Conservation (phyloP, 2,797 vertebrate genomes). For the Poecilia wingei region DNA sequence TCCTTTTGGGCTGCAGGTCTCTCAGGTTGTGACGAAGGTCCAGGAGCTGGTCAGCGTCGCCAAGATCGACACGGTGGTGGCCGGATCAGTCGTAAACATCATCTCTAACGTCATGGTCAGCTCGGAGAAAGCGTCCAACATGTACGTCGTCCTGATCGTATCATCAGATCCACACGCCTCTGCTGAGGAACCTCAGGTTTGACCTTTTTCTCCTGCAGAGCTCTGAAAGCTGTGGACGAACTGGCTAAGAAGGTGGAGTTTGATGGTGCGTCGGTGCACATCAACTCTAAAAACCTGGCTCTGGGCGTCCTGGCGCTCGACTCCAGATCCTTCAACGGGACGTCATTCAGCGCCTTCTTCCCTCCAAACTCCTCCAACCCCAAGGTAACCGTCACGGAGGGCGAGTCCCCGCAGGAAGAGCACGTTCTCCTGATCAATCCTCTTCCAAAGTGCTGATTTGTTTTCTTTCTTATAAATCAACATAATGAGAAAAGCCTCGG, state of each 20-base stretch:
- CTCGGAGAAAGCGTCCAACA: conserved; percentile 85
- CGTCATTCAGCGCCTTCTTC: conserved; percentile 88
- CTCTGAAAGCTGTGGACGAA: conserved; percentile 91
- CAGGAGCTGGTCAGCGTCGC: conserved; percentile 89
- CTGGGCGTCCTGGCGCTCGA: conserved; percentile 88
- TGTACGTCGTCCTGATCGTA: conserved; percentile 72
- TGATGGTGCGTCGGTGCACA: conserved; percentile 83
- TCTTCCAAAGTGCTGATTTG: background rate
- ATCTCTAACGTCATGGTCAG: conserved; percentile 94
- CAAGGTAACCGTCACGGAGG: conserved; percentile 77
- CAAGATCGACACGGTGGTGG: conserved; percentile 87
- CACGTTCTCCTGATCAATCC: background rate
- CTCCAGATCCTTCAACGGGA: conserved; percentile 79
- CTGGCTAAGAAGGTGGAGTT: conserved; percentile 92
- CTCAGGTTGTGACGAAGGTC: conserved; percentile 88
- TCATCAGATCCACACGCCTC: no score
- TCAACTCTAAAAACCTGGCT: conserved; percentile 88
- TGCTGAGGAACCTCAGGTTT: background rate
- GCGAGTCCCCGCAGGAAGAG: background rate
- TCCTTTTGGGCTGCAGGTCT: conserved; percentile 65
- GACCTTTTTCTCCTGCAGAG: conserved; percentile 70
- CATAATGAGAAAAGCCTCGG: no score
- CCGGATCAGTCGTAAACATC: conserved; percentile 89
- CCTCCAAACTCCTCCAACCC: conserved; percentile 83
- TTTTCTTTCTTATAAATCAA: no score